Conservation (phyloP, 2,888 invertebrate genomes). For the Lucinisca nassula region DNA sequence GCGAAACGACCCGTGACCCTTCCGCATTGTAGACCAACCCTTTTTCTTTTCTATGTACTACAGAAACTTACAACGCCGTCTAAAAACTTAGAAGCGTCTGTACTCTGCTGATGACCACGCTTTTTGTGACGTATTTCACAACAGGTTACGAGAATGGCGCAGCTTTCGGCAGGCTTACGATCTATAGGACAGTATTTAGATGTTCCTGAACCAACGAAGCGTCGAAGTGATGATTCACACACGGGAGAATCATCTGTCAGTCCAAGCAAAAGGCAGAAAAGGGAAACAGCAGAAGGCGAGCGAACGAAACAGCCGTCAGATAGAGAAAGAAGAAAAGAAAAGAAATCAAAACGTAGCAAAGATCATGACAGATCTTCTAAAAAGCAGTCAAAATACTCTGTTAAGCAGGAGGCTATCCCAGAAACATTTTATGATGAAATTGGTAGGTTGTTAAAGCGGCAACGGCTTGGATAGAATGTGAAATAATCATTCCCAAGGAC, state of each 20-base stretch:
- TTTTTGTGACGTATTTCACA: conserved; percentile 66
- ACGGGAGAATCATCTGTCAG: conserved; percentile 23
- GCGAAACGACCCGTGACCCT: too few species aligned
- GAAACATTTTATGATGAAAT: conserved; percentile 68
- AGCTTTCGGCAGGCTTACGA: conserved; percentile 47
- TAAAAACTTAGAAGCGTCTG: background rate
- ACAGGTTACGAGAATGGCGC: conserved; percentile 66
- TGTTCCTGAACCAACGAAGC: conserved; percentile 23
- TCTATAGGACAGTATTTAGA: conserved; percentile 17
- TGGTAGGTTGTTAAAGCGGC: conserved; percentile 30
- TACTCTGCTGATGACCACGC: background rate
- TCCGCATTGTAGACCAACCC: too few species aligned
- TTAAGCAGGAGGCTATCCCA: conserved; percentile 44
- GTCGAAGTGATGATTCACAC: conserved; percentile 6
- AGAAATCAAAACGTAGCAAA: conserved; percentile 66
- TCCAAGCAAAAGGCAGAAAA: conserved; percentile 55
- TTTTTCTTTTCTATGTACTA: too few species aligned
- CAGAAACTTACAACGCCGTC: too few species aligned
- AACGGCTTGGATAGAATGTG: too few species aligned
- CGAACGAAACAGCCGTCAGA: conserved; percentile 21
- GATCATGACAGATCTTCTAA: conserved; percentile 24
- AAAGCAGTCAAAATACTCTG: conserved; percentile 43
- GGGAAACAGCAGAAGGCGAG: conserved; percentile 42
- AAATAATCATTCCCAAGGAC: too few species aligned
- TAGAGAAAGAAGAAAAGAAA: conserved; percentile 66